Conservation (phyloP, 2,888 invertebrate genomes). For the Oegoconia quadripuncta region DNA sequence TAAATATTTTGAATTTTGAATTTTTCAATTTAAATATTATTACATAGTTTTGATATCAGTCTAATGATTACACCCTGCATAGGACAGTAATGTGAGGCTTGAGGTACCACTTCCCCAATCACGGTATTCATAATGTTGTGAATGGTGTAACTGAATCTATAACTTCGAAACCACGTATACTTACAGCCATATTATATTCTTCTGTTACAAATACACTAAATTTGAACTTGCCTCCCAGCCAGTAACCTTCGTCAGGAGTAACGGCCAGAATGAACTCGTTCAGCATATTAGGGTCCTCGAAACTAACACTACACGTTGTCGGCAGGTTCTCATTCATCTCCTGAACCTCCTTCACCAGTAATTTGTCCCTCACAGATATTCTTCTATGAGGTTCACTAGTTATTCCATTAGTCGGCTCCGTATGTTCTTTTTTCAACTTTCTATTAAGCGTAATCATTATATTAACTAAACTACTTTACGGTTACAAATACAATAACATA, state of each 20-base stretch:
- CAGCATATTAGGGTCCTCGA: conserved; percentile 90
- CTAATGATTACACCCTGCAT: no score
- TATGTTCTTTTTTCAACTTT: conserved; percentile 83
- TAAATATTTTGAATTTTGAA: no score
- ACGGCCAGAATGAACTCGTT: conserved; percentile 89
- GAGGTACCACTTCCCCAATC: no score
- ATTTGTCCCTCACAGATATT: conserved; percentile 87
- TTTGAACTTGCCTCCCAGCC: conserved; percentile 91
- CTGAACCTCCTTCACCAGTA: conserved; percentile 88
- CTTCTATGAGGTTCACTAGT: conserved; percentile 67
- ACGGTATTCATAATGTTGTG: no score
- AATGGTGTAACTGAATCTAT: no score
- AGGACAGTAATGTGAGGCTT: no score
- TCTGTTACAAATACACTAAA: conserved; percentile 93
- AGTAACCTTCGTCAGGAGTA: conserved; percentile 91
- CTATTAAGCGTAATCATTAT: conserved; percentile 86
- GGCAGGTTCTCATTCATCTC: conserved; percentile 94
- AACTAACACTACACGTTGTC: conserved; percentile 86
- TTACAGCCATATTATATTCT: conserved; percentile 97
- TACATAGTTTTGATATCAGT: no score
- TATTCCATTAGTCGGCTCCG: conserved; percentile 60
- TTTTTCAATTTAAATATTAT: no score
- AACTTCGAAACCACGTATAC: conserved; percentile 47
- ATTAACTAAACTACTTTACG: conserved; percentile 22
- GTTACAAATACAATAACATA: conserved; percentile 33